phyloP scores from a whole-genome alignment of 2,888 invertebrate species.

The Cremastinae sp. region DNA sequence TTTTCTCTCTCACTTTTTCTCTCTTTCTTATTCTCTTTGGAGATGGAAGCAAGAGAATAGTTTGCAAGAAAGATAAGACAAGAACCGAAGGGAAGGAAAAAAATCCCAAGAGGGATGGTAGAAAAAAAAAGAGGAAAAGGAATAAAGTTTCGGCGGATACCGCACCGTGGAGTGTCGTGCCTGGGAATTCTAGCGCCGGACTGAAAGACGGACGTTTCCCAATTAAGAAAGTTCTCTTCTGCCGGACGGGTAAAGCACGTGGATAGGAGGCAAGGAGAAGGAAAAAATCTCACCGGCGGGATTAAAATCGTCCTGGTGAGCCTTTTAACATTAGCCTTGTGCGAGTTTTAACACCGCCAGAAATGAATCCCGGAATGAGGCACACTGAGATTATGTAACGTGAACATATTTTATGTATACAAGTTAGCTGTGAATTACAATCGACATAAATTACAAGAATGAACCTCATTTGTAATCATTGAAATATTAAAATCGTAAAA shows the following conservation, averaged over 20 bases:
- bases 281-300: slow-evolving; percentile 58
- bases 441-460: not conserved
- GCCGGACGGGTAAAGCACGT: slow-evolving; percentile 29
- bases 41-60: slow-evolving; percentile 22
- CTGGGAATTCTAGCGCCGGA: slow-evolving; percentile 53
- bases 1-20: not conserved
- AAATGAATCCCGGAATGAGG: slow-evolving; percentile 27
- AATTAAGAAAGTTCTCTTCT: slow-evolving; percentile 58
- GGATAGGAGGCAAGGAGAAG: slow-evolving; percentile 5
- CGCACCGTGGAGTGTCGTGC: slow-evolving; percentile 51
- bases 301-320: slow-evolving; percentile 55
- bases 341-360: slow-evolving; percentile 27
- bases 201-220: slow-evolving; percentile 57
- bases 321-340: slow-evolving; percentile 41
- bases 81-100: slow-evolving; percentile 4
- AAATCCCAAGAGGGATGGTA: slow-evolving; percentile 38
- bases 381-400: not conserved
- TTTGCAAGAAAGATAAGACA: slow-evolving; percentile 33
- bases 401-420: slow-evolving; percentile 1
- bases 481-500: not conserved
- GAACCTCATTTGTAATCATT: not conserved
- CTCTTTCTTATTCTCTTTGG: slow-evolving; percentile 5
- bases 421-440: not conserved
- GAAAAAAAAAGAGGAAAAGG: slow-evolving; percentile 35
- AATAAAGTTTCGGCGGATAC: slow-evolving; percentile 46